phyloP scores from a whole-genome alignment of 64 coral and sea anemone species.

The Montipora foliosa region DNA sequence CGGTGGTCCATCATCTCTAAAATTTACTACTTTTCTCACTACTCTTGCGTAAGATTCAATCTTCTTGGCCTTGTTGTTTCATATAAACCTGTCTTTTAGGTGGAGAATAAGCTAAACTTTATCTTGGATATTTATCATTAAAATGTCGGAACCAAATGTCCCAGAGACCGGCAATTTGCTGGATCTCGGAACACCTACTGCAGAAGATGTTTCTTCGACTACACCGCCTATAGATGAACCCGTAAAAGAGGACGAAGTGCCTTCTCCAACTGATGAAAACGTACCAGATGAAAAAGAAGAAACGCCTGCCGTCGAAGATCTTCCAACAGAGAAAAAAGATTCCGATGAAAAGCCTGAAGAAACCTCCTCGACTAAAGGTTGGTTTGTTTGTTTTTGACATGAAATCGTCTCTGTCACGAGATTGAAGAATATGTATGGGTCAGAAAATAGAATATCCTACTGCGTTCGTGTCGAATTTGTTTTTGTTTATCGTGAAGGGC shows the following conservation, averaged over 20 bases:
- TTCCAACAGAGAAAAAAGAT: conserved; percentile 44
- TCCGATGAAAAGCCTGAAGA: conserved; percentile 53
- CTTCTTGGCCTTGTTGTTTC: conserved; percentile 12
- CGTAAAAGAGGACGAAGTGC: conserved; percentile 45
- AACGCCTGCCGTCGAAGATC: conserved; percentile 65
- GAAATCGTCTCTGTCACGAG: background rate
- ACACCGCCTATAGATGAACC: conserved; percentile 42
- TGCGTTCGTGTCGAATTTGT: background rate
- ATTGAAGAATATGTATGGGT: background rate
- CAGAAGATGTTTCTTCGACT: conserved; percentile 69
- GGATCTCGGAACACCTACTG: conserved; percentile 12
- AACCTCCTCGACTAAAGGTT: conserved; percentile 41
- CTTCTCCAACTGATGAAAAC: conserved; percentile 43
- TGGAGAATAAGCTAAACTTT: conserved; percentile 24
- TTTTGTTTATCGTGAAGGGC: background rate
- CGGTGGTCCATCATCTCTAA: conserved; percentile 68
- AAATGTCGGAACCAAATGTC: conserved; percentile 39
- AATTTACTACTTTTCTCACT: conserved; percentile 45
- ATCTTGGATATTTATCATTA: conserved; percentile 37
- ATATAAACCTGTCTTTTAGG: background rate
- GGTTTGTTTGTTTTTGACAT: background rate
- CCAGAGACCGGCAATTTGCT: conserved; percentile 43
- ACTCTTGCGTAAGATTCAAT: conserved; percentile 77
- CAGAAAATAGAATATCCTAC: background rate
- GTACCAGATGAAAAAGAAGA: conserved; percentile 65